Percentiles rank a stretch among this genome's conserved stretches.
These are phyloP conservation scores for Brachirus orientalis DNA, from an alignment of 2,113 vertebrate genomes.

Conservation along the genomic window DNA sequence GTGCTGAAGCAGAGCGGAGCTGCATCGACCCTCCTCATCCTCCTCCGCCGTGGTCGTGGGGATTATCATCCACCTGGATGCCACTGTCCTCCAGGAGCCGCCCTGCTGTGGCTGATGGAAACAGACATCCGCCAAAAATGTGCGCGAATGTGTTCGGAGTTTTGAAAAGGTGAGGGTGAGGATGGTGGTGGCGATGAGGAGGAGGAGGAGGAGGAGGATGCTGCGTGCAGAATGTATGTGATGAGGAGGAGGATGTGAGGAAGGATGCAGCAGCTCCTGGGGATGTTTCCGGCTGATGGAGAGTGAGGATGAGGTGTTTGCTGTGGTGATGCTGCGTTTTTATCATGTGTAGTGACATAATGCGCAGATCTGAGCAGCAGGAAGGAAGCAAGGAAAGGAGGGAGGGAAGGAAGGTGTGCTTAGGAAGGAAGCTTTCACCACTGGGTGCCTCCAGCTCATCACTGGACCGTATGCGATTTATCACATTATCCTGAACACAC, in stretches of 20 bases:
- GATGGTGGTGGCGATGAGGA: neutral
- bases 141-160: slow-evolving; percentile 85
- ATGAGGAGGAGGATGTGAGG: neutral
- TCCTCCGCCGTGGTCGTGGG: no score
- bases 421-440: no score
- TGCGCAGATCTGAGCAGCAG: slow-evolving; percentile 57
- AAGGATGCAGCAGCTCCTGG: neutral
- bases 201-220: neutral
- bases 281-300: neutral
- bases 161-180: slow-evolving; percentile 81
- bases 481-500: no score
- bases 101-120: slow-evolving; percentile 73
- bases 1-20: slow-evolving; percentile 51
- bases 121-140: slow-evolving; percentile 71
- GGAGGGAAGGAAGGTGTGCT: slow-evolving; percentile 13
- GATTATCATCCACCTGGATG: slow-evolving; percentile 9
- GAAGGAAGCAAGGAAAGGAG: slow-evolving; percentile 11
- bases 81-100: slow-evolving; percentile 9
- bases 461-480: no score
- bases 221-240: no score
- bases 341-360: slow-evolving; percentile 49
- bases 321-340: neutral
- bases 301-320: slow-evolving; percentile 20
- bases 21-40: neutral
- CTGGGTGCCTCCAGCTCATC: neutral